Conservation (phyloP, 2,888 invertebrate genomes). For the Rutpela maculata region DNA sequence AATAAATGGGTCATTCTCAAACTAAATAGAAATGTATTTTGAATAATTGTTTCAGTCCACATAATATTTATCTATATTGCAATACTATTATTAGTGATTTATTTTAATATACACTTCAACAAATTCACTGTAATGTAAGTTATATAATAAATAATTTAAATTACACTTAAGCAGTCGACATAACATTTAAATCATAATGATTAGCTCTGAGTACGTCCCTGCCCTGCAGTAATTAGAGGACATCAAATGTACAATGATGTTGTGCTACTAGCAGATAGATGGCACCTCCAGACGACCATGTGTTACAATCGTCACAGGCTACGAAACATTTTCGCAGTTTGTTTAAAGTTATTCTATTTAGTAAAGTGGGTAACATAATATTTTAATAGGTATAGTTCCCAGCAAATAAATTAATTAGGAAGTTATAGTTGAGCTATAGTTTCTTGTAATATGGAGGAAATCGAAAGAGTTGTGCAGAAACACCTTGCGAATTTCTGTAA, state of each 20-base stretch:
- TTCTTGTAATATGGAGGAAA: conserved; percentile 47
- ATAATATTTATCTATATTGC: no score
- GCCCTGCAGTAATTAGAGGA: not conserved
- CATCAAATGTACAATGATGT: not conserved
- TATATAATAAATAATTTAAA: no score
- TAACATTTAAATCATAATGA: not conserved
- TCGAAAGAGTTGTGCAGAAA: conserved; percentile 73
- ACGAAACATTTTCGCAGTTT: not conserved
- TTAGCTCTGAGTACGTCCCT: not conserved
- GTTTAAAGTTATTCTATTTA: not conserved
- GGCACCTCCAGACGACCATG: not conserved
- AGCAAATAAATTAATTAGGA: not conserved
- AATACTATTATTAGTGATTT: no score
- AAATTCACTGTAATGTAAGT: no score
- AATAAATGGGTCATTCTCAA: no score
- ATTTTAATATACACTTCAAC: no score
- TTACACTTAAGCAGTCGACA: no score
- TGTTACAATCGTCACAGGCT: not conserved
- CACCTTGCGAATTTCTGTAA: conserved; percentile 76
- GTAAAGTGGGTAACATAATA: not conserved
- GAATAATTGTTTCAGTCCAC: no score
- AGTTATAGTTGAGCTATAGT: not conserved
- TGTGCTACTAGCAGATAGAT: not conserved
- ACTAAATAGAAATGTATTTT: no score
- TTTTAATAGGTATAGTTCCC: not conserved